phyloP scores from a whole-genome alignment of 2,113 vertebrate species.

The Myodes glareolus region DNA sequence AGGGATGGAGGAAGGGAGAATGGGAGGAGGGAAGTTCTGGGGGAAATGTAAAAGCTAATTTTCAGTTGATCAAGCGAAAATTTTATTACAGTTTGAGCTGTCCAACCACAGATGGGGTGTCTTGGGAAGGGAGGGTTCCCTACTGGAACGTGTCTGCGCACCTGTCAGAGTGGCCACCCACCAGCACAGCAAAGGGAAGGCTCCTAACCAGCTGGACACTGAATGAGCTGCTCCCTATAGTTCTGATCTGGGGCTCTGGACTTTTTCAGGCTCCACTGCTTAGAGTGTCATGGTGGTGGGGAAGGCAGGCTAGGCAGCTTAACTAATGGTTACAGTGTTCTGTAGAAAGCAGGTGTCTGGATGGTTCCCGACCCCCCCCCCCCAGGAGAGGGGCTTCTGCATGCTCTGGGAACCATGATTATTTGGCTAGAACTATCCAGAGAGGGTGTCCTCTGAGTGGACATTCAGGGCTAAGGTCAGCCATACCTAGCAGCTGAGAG shows the following conservation, averaged over 20 bases:
- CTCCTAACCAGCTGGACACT: not conserved
- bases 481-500: not conserved
- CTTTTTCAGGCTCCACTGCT: not conserved
- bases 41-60: not conserved
- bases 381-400: not conserved
- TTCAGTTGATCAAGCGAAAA: not conserved
- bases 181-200: not conserved
- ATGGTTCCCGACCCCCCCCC: not conserved
- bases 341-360: not conserved
- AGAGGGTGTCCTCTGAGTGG: not conserved
- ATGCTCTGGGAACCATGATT: not conserved
- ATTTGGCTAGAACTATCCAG: not conserved
- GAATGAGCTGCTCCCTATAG: rapidly evolving
- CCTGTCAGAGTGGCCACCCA: no score
- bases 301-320: not conserved
- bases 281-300: not conserved
- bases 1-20: not conserved
- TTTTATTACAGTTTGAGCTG: not conserved
- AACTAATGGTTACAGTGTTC: rapidly evolving
- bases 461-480: not conserved
- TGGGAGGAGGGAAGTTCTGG: not conserved
- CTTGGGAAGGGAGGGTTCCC: not conserved
- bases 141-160: not conserved
- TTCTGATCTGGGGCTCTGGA: not conserved
- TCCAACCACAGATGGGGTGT: not conserved